Conservation (phyloP, 2,888 invertebrate species). For the Camponotus fellah region DNA sequence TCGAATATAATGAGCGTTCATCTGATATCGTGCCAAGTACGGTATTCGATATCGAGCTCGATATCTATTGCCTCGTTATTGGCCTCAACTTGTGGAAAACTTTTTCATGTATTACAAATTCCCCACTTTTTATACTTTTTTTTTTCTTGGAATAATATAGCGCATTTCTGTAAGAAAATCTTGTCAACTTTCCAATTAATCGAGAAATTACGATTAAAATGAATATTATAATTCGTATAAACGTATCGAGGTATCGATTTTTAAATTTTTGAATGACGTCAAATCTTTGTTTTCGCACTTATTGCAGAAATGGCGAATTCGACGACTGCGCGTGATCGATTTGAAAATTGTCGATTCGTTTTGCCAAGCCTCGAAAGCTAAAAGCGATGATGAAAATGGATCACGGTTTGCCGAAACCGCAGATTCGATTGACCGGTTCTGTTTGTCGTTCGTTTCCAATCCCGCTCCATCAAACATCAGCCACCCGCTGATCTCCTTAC, state of each 20-base stretch:
- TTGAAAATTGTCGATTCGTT: slow-evolving; percentile 19
- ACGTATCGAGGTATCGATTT: neutral
- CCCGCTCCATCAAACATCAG: neutral
- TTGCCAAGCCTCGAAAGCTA: neutral
- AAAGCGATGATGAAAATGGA: slow-evolving; percentile 4
- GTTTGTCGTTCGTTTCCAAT: slow-evolving; percentile 25
- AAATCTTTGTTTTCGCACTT: neutral
- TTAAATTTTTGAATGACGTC: neutral
- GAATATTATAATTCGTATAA: neutral
- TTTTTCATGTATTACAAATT: neutral
- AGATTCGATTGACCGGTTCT: slow-evolving; percentile 45
- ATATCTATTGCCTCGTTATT: neutral
- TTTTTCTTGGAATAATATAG: neutral
- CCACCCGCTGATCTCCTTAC: slow-evolving; percentile 12
- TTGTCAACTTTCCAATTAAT: neutral
- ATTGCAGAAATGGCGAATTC: neutral
- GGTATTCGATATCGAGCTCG: neutral
- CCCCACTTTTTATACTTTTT: neutral
- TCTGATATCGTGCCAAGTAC: neutral
- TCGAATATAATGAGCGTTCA: slow-evolving; percentile 20
- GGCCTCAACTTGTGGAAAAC: neutral
- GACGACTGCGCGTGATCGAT: neutral
- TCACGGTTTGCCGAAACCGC: slow-evolving; percentile 29
- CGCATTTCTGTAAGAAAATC: neutral
- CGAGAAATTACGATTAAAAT: neutral